Evolutionary conservation across 92 coral and sea anemone genomes (phyloP), one percentile per base, ranked within the genome.

Genomic region (Porites lobata): DNA sequence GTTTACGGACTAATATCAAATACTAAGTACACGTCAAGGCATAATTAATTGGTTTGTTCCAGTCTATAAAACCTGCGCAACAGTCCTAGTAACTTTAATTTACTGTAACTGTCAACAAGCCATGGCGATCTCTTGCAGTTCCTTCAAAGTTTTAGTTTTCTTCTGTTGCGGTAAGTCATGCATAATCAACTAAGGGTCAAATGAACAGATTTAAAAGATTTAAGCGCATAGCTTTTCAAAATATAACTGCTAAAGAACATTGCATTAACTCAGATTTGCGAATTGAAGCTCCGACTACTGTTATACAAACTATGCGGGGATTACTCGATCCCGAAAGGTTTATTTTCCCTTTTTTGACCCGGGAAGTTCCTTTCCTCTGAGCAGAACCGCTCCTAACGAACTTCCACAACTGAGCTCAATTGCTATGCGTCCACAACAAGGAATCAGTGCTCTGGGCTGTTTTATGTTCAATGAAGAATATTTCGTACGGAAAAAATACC

Each of bases 161-260:
- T 8, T 38, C 38, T 81, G 54, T 58, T 69, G 69, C 11, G 86
- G 86, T 81, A 81, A 81, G 86, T 81, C 50, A 32, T 24, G 6
- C n/a, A 9, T n/a, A 7, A 74, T 24, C 21, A 56, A 8, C 61
- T 56, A 8, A 56, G 61, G 15, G 61, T 14, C 61, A 2, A 10
- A 8, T 2, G 61, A 9, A 56, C 1, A 10, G 61, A 9, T 56
- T 14, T 10, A 10, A 56, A 54, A 14, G 15, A 10, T 12, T 56
- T 56, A 10, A 56, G 2, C 17, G 61, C 13, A 8, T 17, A 12
- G 50, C 17, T 65, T 50, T 19, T 78, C 64, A 57, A 38, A 78
- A 43, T 19, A 71, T 7, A 67, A 14, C n/a, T 10, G 15, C 13
- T 10, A 56, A 56, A 38, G 6, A 38, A 38, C 47, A 38, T 38